Evolutionary conservation across 1,140 invertebrate species (phyloP), one percentile per base, ranked within the genome.

Genomic region (Drosophila bipectinata): DNA sequence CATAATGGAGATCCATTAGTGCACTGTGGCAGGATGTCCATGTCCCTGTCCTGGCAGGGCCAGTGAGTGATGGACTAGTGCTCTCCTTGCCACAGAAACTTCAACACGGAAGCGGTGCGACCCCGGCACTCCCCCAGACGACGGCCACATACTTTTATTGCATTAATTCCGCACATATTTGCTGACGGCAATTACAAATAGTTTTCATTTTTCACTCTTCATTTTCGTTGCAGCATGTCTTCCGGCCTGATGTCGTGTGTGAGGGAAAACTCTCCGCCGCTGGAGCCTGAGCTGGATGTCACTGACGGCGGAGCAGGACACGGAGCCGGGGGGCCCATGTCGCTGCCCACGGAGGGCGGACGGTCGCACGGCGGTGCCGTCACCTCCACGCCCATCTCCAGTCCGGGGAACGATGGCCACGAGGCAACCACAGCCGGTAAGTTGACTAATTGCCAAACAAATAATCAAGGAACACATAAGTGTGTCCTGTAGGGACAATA

Each of bases 191-290:
- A 72, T 72, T 53, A 59, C 41, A 75, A 41, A 79, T 59, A 53
- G 45, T 66, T 60, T 57, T 58, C 30, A 12, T 47, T 72, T 58
- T 12, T 21, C 6, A 12, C 41, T 72, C 55, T 12, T 24, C 8
- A 12, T 44, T 72, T 58, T n/a, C 26, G 8, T 76, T 81, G 6
- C 84, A 91, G 90, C 53, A 92, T 92, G 91, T 92, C 91, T 68
- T 78, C 87, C 66, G 90, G 90, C 51, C 55, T 93, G 62, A 93
- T 93, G 93, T 93, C 93, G 52, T 93, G 93, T 85, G 93, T 93
- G 54, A 90, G 93, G 55, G 93, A 93, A 76, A 93, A 93, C 57
- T 93, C 93, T 47, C 93, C 93, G 34, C 90, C 92, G 12, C 39
- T 92, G 59, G 91, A 92, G 48, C 44, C 91, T 57, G 91, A 92